phyloP scores from a whole-genome alignment of 2,113 vertebrate genomes.

The Theristicus caerulescens region DNA sequence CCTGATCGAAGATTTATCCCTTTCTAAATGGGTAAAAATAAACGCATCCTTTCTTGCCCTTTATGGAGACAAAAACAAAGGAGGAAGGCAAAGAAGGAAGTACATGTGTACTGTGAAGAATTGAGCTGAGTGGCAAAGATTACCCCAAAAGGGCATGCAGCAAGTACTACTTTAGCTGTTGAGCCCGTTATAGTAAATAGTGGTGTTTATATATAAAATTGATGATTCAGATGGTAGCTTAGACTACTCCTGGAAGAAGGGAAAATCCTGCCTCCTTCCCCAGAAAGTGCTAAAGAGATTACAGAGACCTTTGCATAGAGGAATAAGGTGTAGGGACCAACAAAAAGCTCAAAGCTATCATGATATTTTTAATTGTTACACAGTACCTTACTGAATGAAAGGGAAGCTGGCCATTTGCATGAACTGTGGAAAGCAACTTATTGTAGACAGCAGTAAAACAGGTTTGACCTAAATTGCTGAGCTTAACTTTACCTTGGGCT shows the following conservation, averaged over 20 bases:
- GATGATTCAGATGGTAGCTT: neutral
- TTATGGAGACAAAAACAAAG: conserved; percentile 6
- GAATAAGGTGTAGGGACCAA: neutral
- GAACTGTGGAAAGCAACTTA: neutral
- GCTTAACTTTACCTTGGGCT: neutral
- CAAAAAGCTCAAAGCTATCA: neutral
- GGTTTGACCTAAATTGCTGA: neutral
- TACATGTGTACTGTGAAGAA: neutral
- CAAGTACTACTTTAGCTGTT: neutral
- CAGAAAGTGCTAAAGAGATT: neutral
- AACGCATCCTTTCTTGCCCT: conserved; percentile 14
- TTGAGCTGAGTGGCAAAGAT: neutral
- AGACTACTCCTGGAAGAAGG: neutral
- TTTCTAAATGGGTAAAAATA: conserved; percentile 42
- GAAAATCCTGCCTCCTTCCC: neutral
- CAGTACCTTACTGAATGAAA: neutral
- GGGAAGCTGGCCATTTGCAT: neutral
- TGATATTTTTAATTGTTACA: neutral
- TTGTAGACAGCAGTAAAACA: neutral
- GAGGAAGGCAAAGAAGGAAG: neutral
- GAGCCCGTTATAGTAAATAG: neutral
- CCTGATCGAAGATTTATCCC: neutral
- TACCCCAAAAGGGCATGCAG: neutral
- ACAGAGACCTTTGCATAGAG: neutral
- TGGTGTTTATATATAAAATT: neutral